phyloP scores from a whole-genome alignment of 2,888 invertebrate species.

The Drosophila yooni region DNA sequence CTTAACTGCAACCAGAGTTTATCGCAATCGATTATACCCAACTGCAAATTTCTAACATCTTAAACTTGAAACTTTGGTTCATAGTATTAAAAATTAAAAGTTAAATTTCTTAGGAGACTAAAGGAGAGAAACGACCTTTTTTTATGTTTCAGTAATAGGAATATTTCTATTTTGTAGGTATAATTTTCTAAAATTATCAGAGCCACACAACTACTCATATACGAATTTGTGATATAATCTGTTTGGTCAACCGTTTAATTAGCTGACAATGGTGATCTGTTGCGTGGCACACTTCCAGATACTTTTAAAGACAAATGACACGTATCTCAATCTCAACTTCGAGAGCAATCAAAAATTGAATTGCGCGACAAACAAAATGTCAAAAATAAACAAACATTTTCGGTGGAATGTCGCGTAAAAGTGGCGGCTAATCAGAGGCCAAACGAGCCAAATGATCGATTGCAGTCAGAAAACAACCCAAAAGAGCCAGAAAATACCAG shows the following conservation, averaged over 20 bases:
- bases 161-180: neutral
- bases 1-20: too few species aligned
- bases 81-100: neutral
- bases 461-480: constrained; percentile 40
- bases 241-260: constrained; percentile 75
- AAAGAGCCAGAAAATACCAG: constrained; percentile 19
- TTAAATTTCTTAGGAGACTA: neutral
- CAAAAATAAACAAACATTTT: constrained; percentile 41
- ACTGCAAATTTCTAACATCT: neutral
- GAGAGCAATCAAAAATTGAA: constrained; percentile 30
- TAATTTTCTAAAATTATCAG: neutral
- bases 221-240: constrained; percentile 26
- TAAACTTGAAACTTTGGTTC: neutral
- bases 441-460: constrained; percentile 64
- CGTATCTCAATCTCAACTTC: constrained; percentile 42
- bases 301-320: constrained; percentile 51
- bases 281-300: constrained; percentile 25
- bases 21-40: neutral
- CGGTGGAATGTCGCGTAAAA: constrained; percentile 70
- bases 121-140: neutral
- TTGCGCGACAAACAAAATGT: constrained; percentile 51
- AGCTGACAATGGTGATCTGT: constrained; percentile 53
- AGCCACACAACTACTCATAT: constrained; percentile 2
- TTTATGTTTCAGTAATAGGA: neutral
- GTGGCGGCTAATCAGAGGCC: constrained; percentile 69